Evolutionary conservation across 1,140 invertebrate genomes (phyloP).

Genomic region (Meteorus sp.): DNA sequence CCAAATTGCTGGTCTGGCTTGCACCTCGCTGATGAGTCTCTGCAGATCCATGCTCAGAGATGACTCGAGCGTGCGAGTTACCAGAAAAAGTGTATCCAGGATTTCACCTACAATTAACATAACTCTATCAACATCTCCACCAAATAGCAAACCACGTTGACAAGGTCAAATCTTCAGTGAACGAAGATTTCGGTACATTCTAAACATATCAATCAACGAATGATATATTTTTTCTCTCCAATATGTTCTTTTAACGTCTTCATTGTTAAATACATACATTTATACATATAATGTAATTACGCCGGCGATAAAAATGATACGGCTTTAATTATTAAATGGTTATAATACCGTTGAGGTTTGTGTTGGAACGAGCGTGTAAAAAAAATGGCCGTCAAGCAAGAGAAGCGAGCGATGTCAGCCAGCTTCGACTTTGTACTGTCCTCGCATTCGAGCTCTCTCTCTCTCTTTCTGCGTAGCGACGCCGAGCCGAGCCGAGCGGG

Average conservation of each 20-base stretch:
- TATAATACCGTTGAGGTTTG: neutral
- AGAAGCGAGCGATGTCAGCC: slow-evolving; percentile 21
- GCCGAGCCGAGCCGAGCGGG: slow-evolving; percentile 34
- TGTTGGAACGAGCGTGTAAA: neutral
- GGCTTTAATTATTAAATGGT: neutral
- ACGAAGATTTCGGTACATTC: too few relatives aligned
- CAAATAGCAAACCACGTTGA: too few relatives aligned
- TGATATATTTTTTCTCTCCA: neutral
- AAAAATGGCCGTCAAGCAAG: neutral
- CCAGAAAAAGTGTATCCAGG: neutral
- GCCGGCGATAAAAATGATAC: neutral
- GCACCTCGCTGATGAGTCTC: slow-evolving; percentile 42
- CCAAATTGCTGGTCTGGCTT: slow-evolving; percentile 45
- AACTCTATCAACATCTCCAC: too few relatives aligned
- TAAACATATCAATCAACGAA: too few relatives aligned
- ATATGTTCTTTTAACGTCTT: too few relatives aligned
- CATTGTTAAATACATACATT: too few relatives aligned
- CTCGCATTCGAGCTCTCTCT: slow-evolving; percentile 13
- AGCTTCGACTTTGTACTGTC: slow-evolving; percentile 30
- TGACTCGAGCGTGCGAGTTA: neutral
- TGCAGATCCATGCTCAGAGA: slow-evolving; percentile 40
- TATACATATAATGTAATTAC: too few relatives aligned
- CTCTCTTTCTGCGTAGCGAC: slow-evolving; percentile 28
- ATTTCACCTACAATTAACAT: too few relatives aligned
- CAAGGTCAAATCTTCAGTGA: too few relatives aligned